Base-by-base conservation (phyloP, 2,888 invertebrate species). In the Pomacea canaliculata region DNA sequence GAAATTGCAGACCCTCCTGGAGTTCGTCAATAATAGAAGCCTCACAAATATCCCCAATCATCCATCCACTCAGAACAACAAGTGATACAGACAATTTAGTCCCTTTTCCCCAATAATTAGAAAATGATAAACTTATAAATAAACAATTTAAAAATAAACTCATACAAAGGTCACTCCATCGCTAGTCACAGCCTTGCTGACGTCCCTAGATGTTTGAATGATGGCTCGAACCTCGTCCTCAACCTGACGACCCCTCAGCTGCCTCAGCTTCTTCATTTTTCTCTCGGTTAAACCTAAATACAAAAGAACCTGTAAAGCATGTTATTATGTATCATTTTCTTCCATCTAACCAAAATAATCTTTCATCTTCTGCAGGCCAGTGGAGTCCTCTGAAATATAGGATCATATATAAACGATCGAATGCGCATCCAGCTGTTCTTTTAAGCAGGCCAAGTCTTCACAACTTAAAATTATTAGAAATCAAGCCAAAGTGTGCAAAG, bases 181-280 rank as follows among this genome's bases (percentile, higher is more conserved):
- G 46, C 71, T 67, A 59, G 10, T 65, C 56, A n/a, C 51, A 18
- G 56, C 18, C 13, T 16, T 46, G 59, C 59, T 73, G 46, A 73
- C 66, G 23, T 73, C 73, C 5, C 65, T 19, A 46, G 49, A 27
- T n/a, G 67, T 73, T 23, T 59, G 51, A 46, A 73, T 37, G 59
- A 73, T 59, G 12, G 59, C 46, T 51, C 59, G 63, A 51, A 73
- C 46, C 27, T 83, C 80, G 18, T 79, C 73, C 46, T 82, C 76
- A 76, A 83, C 76, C n/a, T 81, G 80, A 63, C 76, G 67, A 13
- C 80, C 76, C 16, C 71, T 62, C 9, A 63, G 66, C 18, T 77
- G 71, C 56, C 80, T 77, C 27, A 78, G 59, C 59, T 80, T 73
- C 70, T 81, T 76, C 46, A 77, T 56, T 27, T 75, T 73, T 19